Percentiles rank a stretch among this genome's conserved stretches.
Conservation (phyloP, 2,797 vertebrate genomes). For the Naso thynnoides region DNA sequence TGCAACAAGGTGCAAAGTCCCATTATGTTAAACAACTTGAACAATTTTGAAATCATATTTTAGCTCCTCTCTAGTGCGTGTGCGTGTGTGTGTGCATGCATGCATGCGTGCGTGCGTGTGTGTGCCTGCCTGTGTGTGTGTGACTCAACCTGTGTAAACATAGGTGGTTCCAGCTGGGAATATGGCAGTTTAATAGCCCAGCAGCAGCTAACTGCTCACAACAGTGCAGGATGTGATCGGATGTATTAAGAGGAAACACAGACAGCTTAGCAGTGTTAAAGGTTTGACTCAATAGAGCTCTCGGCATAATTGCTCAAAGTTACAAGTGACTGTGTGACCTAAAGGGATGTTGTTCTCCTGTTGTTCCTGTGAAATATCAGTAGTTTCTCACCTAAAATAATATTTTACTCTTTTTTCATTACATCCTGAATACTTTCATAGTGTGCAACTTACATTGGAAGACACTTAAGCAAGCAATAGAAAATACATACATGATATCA, state of each 20-base stretch:
- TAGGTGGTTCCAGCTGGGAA: slow-evolving; percentile 70
- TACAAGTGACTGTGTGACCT: slow-evolving; percentile 10
- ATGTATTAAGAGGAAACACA: not conserved
- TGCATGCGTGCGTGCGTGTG: slow-evolving; percentile 8
- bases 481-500: not conserved
- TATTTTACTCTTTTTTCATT: not conserved
- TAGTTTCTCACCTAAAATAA: not conserved
- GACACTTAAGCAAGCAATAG: not conserved
- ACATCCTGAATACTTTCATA: not conserved
- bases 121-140: slow-evolving; percentile 50
- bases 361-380: not conserved
- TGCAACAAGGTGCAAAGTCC: not conserved
- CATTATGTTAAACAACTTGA: not conserved
- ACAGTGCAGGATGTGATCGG: slow-evolving; percentile 34
- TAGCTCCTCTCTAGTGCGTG: not conserved
- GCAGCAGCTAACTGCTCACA: slow-evolving; percentile 31
- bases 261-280: not conserved
- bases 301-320: slow-evolving; percentile 1
- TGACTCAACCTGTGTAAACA: slow-evolving; percentile 84
- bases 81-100: no score
- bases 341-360: not conserved
- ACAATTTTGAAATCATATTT: slow-evolving; percentile 12
- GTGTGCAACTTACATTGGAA: not conserved
- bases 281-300: slow-evolving; percentile 20
- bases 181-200: slow-evolving; percentile 37